Evolutionary conservation across 2,888 invertebrate species (phyloP).

Genomic region (Lepidocyrtinus sp.): DNA sequence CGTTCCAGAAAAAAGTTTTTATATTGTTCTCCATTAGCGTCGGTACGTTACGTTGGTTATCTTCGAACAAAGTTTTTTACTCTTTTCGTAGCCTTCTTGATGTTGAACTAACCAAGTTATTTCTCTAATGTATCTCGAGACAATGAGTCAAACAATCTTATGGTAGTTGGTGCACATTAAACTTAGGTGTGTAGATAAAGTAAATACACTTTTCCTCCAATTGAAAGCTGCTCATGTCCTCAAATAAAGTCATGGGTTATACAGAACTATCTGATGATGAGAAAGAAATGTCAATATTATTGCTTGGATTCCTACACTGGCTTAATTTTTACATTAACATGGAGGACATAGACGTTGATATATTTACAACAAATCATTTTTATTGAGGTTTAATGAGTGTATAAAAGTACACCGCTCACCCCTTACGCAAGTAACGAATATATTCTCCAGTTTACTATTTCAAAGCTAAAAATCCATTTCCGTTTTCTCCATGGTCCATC

Average conservation of each 20-base stretch:
- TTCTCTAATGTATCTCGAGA: constrained; percentile 15
- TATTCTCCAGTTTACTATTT: no score
- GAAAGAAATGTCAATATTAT: no score
- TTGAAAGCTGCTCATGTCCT: background rate
- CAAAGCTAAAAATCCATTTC: no score
- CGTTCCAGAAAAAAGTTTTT: constrained; percentile 24
- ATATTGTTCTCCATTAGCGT: background rate
- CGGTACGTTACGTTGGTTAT: background rate
- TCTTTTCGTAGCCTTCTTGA: constrained; percentile 19
- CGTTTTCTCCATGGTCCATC: no score
- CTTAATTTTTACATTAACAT: no score
- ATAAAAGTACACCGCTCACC: no score
- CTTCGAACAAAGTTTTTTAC: background rate
- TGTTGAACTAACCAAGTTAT: constrained; percentile 48
- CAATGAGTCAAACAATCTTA: background rate
- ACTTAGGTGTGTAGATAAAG: background rate
- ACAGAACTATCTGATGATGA: no score
- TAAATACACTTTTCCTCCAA: background rate
- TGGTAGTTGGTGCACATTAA: background rate
- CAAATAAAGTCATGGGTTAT: no score
- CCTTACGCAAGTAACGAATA: no score
- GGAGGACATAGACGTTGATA: no score
- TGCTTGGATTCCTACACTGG: background rate
- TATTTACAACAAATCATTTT: no score
- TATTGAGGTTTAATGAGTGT: no score